Conservation (phyloP, 2,113 vertebrate species). For the Pituophis catenifer region DNA sequence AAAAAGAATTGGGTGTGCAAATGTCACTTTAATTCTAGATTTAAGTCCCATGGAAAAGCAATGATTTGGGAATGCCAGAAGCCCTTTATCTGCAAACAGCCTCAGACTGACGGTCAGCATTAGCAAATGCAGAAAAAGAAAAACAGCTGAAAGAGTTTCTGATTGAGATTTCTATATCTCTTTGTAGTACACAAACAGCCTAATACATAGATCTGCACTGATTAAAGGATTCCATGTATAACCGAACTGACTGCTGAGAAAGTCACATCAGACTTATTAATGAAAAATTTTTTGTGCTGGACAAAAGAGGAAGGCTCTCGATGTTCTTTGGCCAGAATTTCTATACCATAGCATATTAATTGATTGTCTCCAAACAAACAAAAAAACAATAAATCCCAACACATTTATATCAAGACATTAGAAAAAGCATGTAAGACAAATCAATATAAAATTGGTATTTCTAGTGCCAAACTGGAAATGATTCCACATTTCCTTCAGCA, state of each 20-base stretch:
- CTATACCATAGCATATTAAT: not conserved
- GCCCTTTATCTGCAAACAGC: not conserved
- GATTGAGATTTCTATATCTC: not conserved
- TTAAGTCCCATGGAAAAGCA: not conserved
- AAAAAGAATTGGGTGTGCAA: not conserved
- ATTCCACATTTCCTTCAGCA: not conserved
- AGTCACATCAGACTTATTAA: not conserved
- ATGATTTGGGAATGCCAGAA: not conserved
- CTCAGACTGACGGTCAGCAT: not conserved
- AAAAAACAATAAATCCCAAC: not conserved
- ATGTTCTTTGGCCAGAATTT: not conserved
- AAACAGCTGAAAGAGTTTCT: not conserved
- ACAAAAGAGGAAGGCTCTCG: not conserved
- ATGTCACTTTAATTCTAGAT: not conserved
- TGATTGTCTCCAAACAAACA: not conserved
- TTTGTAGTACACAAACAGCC: not conserved
- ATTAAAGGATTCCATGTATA: not conserved
- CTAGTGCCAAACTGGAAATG: not conserved
- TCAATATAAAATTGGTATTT: not conserved
- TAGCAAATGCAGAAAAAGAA: not conserved
- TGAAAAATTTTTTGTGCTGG: not conserved
- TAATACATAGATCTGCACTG: not conserved
- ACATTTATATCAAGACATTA: not conserved
- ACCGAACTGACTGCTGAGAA: not conserved
- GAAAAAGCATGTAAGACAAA: not conserved